Conservation (phyloP, 1,140 invertebrate genomes). For the Hypothenemus hampei region DNA sequence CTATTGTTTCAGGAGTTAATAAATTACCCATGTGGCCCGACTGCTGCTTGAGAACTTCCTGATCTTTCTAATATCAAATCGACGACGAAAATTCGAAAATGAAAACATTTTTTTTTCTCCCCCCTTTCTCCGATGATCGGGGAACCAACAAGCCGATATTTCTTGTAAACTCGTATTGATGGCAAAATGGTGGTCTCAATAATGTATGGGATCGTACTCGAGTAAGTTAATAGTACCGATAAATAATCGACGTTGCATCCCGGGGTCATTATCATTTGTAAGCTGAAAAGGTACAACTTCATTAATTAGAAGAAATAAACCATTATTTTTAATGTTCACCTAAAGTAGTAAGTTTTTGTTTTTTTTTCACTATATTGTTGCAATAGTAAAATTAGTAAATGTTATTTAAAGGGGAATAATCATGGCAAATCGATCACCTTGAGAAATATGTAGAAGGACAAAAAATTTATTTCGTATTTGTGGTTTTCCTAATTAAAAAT, state of each 20-base stretch:
- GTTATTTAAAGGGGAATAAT: neutral
- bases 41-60: too few species aligned
- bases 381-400: neutral
- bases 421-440: neutral
- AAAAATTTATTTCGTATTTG: constrained; percentile 15
- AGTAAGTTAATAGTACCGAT: constrained; percentile 17
- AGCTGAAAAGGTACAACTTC: constrained; percentile 21
- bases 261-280: constrained; percentile 14
- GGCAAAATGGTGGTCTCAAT: constrained; percentile 23
- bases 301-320: constrained; percentile 18
- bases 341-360: neutral
- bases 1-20: constrained; percentile 11
- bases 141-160: too few species aligned
- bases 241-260: constrained; percentile 16
- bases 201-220: constrained; percentile 15
- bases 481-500: constrained; percentile 29
- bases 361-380: neutral
- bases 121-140: too few species aligned
- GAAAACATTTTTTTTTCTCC: too few species aligned
- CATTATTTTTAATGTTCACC: neutral
- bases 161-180: constrained; percentile 15
- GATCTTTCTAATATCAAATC: too few species aligned
- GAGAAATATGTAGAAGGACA: neutral
- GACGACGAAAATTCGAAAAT: too few species aligned
- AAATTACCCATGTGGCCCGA: too few species aligned